A percentile compares a stretch with the other conserved stretches of the same genome.
Conservation (phyloP, 2,888 invertebrate species). For the Drosophila fungiperda region DNA sequence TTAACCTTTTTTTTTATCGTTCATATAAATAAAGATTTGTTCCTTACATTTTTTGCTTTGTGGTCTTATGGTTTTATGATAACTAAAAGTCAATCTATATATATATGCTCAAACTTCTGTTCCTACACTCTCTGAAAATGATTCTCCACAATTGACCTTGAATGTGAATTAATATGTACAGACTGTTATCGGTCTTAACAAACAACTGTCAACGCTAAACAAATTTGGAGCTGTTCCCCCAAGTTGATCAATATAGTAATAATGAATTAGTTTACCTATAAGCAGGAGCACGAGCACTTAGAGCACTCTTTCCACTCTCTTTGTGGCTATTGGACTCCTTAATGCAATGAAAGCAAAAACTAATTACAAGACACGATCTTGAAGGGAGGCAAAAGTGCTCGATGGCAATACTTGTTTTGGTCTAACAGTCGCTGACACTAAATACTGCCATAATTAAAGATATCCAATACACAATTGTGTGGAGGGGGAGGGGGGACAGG, state of each 20-base stretch:
- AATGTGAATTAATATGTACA: conserved; percentile 8
- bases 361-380: conserved; percentile 60
- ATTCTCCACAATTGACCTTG: conserved; percentile 22
- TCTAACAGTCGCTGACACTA: conserved; percentile 77
- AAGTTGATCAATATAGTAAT: conserved; percentile 44
- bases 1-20: neutral
- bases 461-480: conserved; percentile 33
- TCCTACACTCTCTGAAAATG: neutral
- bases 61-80: neutral
- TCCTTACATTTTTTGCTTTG: neutral
- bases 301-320: conserved; percentile 31
- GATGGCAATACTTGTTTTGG: conserved; percentile 61
- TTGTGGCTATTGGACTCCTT: conserved; percentile 45
- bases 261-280: conserved; percentile 48
- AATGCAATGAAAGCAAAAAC: conserved; percentile 69
- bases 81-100: neutral
- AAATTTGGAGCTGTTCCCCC: conserved; percentile 63
- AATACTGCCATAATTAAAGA: conserved; percentile 77
- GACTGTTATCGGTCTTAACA: conserved; percentile 13
- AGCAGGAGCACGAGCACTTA: conserved; percentile 20
- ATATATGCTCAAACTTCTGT: neutral
- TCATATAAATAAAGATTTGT: neutral
- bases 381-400: neutral
- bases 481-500: neutral
- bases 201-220: conserved; percentile 50